Percentiles rank a stretch among this genome's conserved stretches.
phyloP scores from a whole-genome alignment of 2,888 invertebrate genomes.

The Agrochola lota region DNA sequence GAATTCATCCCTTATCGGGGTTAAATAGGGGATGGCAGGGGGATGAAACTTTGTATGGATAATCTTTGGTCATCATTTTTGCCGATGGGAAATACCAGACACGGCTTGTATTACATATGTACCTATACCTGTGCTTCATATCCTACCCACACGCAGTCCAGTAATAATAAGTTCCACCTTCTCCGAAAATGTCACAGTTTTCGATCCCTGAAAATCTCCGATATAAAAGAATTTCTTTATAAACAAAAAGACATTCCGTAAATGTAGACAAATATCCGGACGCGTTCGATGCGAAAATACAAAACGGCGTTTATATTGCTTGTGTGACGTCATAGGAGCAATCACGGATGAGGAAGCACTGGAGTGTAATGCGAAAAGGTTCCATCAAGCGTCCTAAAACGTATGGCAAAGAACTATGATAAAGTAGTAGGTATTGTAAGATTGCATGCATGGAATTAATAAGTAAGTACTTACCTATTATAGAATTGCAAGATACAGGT shows the following conservation, averaged over 20 bases:
- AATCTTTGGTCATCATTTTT: no score
- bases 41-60: no score
- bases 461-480: no score
- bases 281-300: slow-evolving; percentile 42
- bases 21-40: no score
- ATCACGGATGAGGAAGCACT: slow-evolving; percentile 51
- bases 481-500: no score
- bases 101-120: no score
- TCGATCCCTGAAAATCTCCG: not conserved
- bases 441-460: no score
- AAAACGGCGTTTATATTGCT: slow-evolving; percentile 71
- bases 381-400: slow-evolving; percentile 1
- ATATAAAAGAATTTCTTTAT: not conserved
- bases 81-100: no score
- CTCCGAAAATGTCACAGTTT: not conserved
- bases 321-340: slow-evolving; percentile 68
- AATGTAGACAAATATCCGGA: slow-evolving; percentile 35
- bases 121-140: no score
- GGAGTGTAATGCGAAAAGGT: slow-evolving; percentile 31
- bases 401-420: not conserved
- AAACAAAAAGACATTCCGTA: slow-evolving; percentile 16
- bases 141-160: not conserved
- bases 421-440: not conserved
- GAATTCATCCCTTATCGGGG: no score
- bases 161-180: not conserved